Evolutionary conservation across 2,797 vertebrate species (phyloP).

Genomic region (Sebastes glaucus): DNA sequence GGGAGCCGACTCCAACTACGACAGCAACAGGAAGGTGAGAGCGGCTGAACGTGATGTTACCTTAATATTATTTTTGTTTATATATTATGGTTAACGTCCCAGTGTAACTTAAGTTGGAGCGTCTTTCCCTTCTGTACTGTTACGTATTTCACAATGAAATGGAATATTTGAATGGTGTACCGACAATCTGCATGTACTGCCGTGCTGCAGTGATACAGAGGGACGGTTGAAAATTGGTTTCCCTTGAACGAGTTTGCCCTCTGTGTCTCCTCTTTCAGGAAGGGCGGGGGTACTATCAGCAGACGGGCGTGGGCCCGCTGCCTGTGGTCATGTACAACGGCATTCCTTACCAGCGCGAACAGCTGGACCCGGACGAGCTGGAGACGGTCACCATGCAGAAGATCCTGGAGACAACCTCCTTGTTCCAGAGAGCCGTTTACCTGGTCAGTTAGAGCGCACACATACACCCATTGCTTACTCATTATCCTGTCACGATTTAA

Average conservation of each 20-base stretch:
- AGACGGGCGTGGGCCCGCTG: conserved; percentile 92
- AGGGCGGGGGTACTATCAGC: conserved; percentile 89
- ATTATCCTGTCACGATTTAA: neutral
- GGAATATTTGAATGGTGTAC: too few species aligned
- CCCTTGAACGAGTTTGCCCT: too few species aligned
- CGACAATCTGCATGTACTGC: too few species aligned
- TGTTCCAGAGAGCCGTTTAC: conserved; percentile 95
- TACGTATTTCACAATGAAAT: too few species aligned
- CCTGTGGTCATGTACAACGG: conserved; percentile 96
- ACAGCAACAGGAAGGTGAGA: conserved; percentile 93
- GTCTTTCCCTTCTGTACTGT: rapidly evolving
- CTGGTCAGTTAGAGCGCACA: conserved; percentile 84
- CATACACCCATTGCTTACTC: neutral
- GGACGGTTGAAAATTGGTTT: too few species aligned
- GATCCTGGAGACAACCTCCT: conserved; percentile 94
- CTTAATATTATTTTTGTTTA: too few species aligned
- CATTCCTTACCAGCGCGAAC: conserved; percentile 92
- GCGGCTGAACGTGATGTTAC: neutral
- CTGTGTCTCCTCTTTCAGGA: conserved; percentile 76
- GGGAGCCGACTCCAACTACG: conserved; percentile 91
- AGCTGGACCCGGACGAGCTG: conserved; percentile 95
- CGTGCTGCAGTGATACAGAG: too few species aligned
- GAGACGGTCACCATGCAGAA: conserved; percentile 98
- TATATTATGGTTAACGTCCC: too few species aligned
- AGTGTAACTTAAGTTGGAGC: too few species aligned